phyloP scores from a whole-genome alignment of 2,888 invertebrate genomes.

The Phortica okadai region DNA sequence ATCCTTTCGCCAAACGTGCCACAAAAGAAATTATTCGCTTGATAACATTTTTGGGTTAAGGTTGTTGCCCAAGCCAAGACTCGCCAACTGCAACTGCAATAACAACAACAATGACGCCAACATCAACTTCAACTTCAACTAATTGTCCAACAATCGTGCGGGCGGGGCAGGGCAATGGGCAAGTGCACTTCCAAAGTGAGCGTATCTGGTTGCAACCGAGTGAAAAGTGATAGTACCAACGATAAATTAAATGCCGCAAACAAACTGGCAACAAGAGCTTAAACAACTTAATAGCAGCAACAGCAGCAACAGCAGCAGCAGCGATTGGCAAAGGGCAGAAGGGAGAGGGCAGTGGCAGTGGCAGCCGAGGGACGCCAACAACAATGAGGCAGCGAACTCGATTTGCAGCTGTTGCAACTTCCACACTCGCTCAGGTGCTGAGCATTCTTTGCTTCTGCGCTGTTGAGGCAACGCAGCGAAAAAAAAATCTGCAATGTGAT shows the following conservation, averaged over 20 bases:
- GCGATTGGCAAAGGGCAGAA: constrained; percentile 12
- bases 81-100: not conserved
- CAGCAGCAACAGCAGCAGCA: constrained; percentile 16
- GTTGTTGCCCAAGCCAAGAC: constrained; percentile 46
- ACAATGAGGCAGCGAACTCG: constrained; percentile 36
- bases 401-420: constrained; percentile 21
- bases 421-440: constrained; percentile 18
- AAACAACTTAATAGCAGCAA: constrained; percentile 39
- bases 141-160: constrained; percentile 23
- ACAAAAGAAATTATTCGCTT: constrained; percentile 14
- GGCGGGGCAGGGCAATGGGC: not conserved
- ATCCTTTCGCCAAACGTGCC: constrained; percentile 19
- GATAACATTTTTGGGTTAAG: constrained; percentile 62
- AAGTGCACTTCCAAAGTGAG: constrained; percentile 18
- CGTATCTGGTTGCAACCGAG: constrained; percentile 28
- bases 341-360: constrained; percentile 3
- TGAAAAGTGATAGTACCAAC: constrained; percentile 42
- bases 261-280: constrained; percentile 29
- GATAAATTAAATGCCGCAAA: constrained; percentile 27
- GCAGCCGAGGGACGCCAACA: constrained; percentile 30
- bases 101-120: constrained; percentile 17
- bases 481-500: constrained; percentile 17
- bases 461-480: not conserved
- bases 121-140: constrained; percentile 23
- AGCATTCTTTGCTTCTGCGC: not conserved